Evolutionary conservation across 1,140 invertebrate species (phyloP), one percentile per base, ranked within the genome.

Genomic region (Cherax quadricarinatus): DNA sequence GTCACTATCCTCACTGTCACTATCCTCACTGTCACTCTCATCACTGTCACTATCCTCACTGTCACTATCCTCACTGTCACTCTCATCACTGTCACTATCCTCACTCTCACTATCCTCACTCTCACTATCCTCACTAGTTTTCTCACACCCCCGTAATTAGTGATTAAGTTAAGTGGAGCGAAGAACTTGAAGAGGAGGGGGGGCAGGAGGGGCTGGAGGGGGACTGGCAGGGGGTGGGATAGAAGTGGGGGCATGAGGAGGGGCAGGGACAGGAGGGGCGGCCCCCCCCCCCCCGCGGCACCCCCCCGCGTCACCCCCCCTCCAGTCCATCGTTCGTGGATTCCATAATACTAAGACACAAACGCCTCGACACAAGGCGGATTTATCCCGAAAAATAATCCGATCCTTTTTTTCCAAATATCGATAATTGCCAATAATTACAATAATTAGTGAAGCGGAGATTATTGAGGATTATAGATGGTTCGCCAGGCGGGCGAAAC

Each of bases 131-230:
- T 84, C 82, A 53, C 53, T 53, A 84, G 82, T 84, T 84, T 84
- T 84, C 82, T 84, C 82, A 84, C 82, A 84, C 82, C 82, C 82
- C 82, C 82, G 82, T 84, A 84, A 84, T 84, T 84, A 84, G 82
- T 84, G 82, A 84, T 84, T 84, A 84, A 84, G 82, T 84, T 84
- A 84, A 84, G 82, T 84, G 82, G 82, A 84, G 82, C 82, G 57
- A 53, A 62, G 82, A 84, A 84, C 53, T 53, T 21, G 82, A 18
- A 53, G 24, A n/a, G 16, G 80, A 6, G 2, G 49, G 53, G 53
- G n/a, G n/a, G 82, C 6, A 6, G 53, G 53, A 12, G 53, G 53
- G 53, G 53, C 0, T 6, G 53, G 6, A 57, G 53, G 0, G 53
- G 53, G n/a, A n/a, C n/a, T n/a, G n/a, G 12, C 0, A 12, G 53